Conservation (phyloP, 1,140 invertebrate genomes). For the Acromyrmex charruanus region DNA sequence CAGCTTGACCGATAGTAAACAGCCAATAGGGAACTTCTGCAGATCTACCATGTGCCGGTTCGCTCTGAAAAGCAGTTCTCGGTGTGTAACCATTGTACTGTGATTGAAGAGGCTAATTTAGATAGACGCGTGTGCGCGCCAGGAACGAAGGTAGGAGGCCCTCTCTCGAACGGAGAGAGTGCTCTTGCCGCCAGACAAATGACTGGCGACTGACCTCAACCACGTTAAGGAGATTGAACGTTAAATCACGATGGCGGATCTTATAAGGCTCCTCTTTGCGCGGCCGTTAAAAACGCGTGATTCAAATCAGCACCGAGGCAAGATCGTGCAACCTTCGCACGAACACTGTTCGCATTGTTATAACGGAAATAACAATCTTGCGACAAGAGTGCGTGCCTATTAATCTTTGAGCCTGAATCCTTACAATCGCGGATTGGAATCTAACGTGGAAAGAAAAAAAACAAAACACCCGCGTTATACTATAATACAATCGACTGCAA, state of each 20-base stretch:
- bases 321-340: neutral
- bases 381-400: slow-evolving; percentile 14
- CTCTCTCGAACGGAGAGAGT: slow-evolving; percentile 61
- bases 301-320: slow-evolving; percentile 54
- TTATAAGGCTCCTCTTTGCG: slow-evolving; percentile 14
- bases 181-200: slow-evolving; percentile 68
- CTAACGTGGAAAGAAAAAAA: neutral
- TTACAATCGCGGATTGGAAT: slow-evolving; percentile 30
- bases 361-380: neutral
- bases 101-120: slow-evolving; percentile 77
- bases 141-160: slow-evolving; percentile 52
- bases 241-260: slow-evolving; percentile 65
- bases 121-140: slow-evolving; percentile 68
- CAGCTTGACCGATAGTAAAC: slow-evolving; percentile 65
- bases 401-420: neutral
- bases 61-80: slow-evolving; percentile 71
- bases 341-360: neutral
- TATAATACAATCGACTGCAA: slow-evolving; percentile 32
- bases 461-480: slow-evolving; percentile 7
- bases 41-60: slow-evolving; percentile 51
- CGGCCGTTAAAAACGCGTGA: slow-evolving; percentile 54
- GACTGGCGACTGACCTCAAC: slow-evolving; percentile 69
- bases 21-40: slow-evolving; percentile 72
- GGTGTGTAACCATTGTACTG: slow-evolving; percentile 74
- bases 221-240: slow-evolving; percentile 71